Base-by-base conservation (phyloP, 2,888 invertebrate species). In the Anoplius nigerrimus region DNA sequence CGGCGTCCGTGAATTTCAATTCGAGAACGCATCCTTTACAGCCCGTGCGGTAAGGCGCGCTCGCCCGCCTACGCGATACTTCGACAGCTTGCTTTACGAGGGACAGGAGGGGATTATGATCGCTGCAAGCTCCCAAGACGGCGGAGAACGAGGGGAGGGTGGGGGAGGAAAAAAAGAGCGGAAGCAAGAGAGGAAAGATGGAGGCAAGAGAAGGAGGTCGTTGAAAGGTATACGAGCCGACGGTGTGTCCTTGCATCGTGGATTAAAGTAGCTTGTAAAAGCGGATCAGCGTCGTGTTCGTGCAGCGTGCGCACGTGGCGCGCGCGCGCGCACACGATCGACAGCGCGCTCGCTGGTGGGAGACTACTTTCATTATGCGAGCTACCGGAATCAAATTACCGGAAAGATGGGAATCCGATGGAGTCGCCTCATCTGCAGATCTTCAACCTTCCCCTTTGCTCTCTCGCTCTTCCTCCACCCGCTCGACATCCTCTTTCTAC, bases 201-300 rank as follows among this genome's bases (percentile, higher is more conserved):
- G 27, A 57, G n/a, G 43, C 6, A n/a, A 43, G 57, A 43, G 20
- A 34, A 27, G 20, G 27, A 42, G n/a, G 43, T 34, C 34, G 34
- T 34, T 11, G 18, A 48, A 48, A 48, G 48, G 18, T 48, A 18
- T 48, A 48, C 48, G 48, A 18, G n/a, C n/a, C 34, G 34, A 34
- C 34, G 59, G 20, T 43, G 43, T 13, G 45, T 45, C 69, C 72
- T 69, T 68, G 71, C 55, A 62, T 66, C 59, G 66, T 71, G 68
- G 74, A 75, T 79, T 76, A 74, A 75, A 74, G 67, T 71, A 69
- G 74, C 74, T 75, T 73, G 69, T 74, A 73, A 75, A 75, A 71
- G 34, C 62, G 66, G 53, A 54, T 46, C 56, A 6, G 52, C 52
- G 59, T 52, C 54, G 55, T 51, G 59, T 57, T 64, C 60, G 64